Evolutionary conservation across 1,140 invertebrate genomes (phyloP).

Genomic region (Drosophila dunni): DNA sequence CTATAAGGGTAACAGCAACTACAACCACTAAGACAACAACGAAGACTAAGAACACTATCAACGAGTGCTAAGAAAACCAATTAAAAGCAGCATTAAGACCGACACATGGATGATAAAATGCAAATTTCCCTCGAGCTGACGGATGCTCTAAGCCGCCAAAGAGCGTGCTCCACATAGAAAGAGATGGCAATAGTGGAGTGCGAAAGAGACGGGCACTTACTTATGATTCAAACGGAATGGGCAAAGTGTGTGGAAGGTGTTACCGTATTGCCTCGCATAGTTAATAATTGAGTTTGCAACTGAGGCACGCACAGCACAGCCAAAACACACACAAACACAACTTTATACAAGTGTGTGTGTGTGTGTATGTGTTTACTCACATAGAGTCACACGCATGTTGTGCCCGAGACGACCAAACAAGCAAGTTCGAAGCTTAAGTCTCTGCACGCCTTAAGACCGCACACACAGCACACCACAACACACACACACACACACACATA

Average conservation of each 20-base stretch:
- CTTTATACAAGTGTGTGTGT: conserved; percentile 13
- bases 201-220: conserved; percentile 1
- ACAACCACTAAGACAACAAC: conserved; percentile 1
- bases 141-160: conserved; percentile 15
- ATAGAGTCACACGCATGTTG: conserved; percentile 4
- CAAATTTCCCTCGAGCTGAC: conserved; percentile 76
- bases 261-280: conserved; percentile 61
- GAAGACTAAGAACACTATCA: conserved; percentile 6
- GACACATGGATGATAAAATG: conserved; percentile 77
- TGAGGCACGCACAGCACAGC: conserved; percentile 64
- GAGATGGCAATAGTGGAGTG: neutral
- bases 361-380: neutral
- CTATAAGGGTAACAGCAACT: neutral
- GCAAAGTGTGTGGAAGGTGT: conserved; percentile 60
- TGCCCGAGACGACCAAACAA: conserved; percentile 26
- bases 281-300: conserved; percentile 82
- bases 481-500: neutral
- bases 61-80: conserved; percentile 67
- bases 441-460: conserved; percentile 52
- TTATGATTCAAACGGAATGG: conserved; percentile 17
- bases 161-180: conserved; percentile 1
- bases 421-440: conserved; percentile 64
- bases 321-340: conserved; percentile 17
- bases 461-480: conserved; percentile 21
- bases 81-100: conserved; percentile 67